Evolutionary conservation across 2,113 vertebrate species (phyloP), one percentile per base, ranked within the genome.

Genomic region (Choloepus hoffmanni): DNA sequence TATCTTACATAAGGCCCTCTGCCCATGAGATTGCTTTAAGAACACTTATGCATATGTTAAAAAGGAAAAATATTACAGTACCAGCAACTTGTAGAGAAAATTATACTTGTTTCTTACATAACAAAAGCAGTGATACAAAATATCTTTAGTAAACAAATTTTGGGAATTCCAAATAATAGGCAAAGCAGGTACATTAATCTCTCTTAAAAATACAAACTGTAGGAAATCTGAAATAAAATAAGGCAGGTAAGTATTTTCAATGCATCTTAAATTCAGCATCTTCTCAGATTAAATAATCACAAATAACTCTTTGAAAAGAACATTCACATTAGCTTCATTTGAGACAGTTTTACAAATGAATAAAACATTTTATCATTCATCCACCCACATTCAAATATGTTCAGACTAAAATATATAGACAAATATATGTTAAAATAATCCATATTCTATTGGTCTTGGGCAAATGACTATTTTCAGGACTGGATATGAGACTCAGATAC

Each of bases 381-480:
- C 67, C 33, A 93, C 45, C 43, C 21, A 96, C 79, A 94, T 91
- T 79, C n/a, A 95, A 90, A 85, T 88, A 89, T 68, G 45, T 90
- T 95, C 72, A 60, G 15, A 70, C 36, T 83, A 72, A 95, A 96
- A 92, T 74, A 85, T 72, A 62, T 23, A 82, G 60, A 68, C 23
- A 97, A 82, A 62, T 72, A 89, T 48, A 90, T 76, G 55, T 95
- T 50, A 89, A 97, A 97, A 92, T 74, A 85, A 86, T 87, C 40
- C 24, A 48, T 58, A 94, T 63, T 91, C 13, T 45, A 79, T 11
- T 55, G 40, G 7, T 5, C 83, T 70, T 58, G 45, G 26, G 48
- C 5, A 96, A 92, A 87, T 68, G 67, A 94, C 65, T 91, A 67
- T 87, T 94, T 83, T 65, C 3, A 78, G 58, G 30, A 86, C 10